A percentile compares a stretch with the other conserved stretches of the same genome.
Conservation (phyloP, 2,888 invertebrate species). For the Drosophila anomalata region DNA sequence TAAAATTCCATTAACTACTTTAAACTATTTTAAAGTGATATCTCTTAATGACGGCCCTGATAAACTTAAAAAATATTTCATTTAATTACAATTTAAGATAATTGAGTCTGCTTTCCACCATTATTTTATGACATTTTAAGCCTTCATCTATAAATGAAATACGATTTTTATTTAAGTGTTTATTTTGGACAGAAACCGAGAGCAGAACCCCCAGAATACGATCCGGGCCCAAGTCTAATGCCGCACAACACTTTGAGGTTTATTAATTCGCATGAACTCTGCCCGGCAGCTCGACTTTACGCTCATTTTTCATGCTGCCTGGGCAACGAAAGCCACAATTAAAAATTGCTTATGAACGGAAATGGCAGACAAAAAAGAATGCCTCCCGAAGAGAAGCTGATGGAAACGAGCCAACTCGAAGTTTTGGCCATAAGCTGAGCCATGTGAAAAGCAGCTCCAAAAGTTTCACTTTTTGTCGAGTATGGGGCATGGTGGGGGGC, state of each 20-base stretch:
- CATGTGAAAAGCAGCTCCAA: slow-evolving; percentile 62
- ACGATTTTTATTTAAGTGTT: neutral
- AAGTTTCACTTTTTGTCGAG: slow-evolving; percentile 42
- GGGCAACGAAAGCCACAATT: slow-evolving; percentile 68
- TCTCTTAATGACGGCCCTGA: too few relatives aligned
- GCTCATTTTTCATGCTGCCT: slow-evolving; percentile 71
- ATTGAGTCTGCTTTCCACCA: too few relatives aligned
- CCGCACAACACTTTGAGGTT: slow-evolving; percentile 52
- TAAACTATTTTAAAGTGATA: too few relatives aligned
- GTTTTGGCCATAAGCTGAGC: slow-evolving; percentile 35
- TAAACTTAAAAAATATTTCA: too few relatives aligned
- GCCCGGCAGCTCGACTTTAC: slow-evolving; percentile 37
- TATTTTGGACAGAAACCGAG: neutral
- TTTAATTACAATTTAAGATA: too few relatives aligned
- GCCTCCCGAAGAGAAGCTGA: slow-evolving; percentile 3
- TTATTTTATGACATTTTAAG: too few relatives aligned
- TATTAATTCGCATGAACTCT: slow-evolving; percentile 76
- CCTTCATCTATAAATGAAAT: too few relatives aligned
- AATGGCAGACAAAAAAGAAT: slow-evolving; percentile 49
- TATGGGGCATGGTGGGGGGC: neutral
- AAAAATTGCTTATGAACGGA: slow-evolving; percentile 76
- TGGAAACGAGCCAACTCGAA: slow-evolving; percentile 14
- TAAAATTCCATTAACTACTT: too few relatives aligned
- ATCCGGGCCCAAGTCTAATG: slow-evolving; percentile 8
- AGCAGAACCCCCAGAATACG: neutral